These are phyloP conservation scores for Sphaerophoria taeniata DNA, from an alignment of 2,888 invertebrate genomes.

Conservation along the genomic window DNA sequence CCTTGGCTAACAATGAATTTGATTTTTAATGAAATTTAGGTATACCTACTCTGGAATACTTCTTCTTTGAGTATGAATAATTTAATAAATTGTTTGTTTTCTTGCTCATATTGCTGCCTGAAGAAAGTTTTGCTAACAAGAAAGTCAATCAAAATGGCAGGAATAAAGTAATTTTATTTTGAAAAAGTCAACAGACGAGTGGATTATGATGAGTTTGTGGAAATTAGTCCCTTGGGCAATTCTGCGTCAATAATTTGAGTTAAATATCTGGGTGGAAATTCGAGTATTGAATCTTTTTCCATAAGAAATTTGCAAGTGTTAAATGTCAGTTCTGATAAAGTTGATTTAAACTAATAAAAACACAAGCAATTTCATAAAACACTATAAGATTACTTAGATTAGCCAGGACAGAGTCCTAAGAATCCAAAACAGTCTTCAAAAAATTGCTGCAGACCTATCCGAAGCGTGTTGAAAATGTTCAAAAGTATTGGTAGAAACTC, in stretches of 20 bases:
- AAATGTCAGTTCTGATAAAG: too few relatives aligned
- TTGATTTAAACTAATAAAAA: too few relatives aligned
- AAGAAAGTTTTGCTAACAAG: background rate
- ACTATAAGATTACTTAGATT: too few relatives aligned
- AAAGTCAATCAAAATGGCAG: conserved; percentile 22
- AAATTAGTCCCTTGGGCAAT: background rate
- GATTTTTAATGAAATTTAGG: background rate
- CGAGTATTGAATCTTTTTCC: too few relatives aligned
- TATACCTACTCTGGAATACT: background rate
- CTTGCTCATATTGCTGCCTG: background rate
- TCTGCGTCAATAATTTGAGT: background rate
- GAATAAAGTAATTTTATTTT: conserved; percentile 8
- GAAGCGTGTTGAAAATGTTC: too few relatives aligned
- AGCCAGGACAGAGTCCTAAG: too few relatives aligned
- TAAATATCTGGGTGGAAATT: background rate
- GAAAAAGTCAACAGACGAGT: background rate
- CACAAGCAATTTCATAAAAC: too few relatives aligned
- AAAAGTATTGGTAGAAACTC: too few relatives aligned
- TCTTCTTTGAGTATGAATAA: background rate
- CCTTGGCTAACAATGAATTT: background rate
- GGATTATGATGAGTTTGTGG: background rate
- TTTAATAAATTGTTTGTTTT: conserved; percentile 1
- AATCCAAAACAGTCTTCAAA: too few relatives aligned
- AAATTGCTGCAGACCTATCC: too few relatives aligned
- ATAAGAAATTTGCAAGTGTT: too few relatives aligned